A percentile compares a stretch with the other conserved stretches of the same genome.
Conservation (phyloP, 92 coral and sea anemone species). For the Umimayanthus kanabou region DNA sequence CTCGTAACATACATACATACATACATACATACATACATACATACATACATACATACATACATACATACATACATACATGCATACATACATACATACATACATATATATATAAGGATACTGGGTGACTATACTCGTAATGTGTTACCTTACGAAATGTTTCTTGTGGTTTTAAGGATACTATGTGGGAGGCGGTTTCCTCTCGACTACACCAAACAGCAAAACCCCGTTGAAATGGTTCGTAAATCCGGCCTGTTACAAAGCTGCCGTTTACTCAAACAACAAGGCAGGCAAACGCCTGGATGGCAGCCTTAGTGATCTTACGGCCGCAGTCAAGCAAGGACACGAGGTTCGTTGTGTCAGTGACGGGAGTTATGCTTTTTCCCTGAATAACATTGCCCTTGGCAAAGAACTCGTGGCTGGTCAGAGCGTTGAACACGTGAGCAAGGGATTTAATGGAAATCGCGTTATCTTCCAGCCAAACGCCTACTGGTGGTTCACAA, state of each 20-base stretch:
- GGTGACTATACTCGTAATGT: neutral
- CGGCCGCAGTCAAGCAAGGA: constrained; percentile 58
- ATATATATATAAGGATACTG: too few relatives aligned
- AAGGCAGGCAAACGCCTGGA: constrained; percentile 53
- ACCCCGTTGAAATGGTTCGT: constrained; percentile 68
- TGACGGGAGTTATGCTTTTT: neutral
- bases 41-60: too few relatives aligned
- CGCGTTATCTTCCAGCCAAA: constrained; percentile 55
- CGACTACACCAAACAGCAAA: constrained; percentile 43
- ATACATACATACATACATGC: too few relatives aligned
- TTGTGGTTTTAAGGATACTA: constrained; percentile 57
- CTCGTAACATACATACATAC: too few relatives aligned
- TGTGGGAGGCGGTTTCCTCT: constrained; percentile 65
- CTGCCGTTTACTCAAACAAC: constrained; percentile 58
- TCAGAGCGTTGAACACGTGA: constrained; percentile 73
- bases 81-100: too few relatives aligned
- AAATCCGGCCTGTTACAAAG: constrained; percentile 39
- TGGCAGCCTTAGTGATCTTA: constrained; percentile 57
- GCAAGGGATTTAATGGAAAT: constrained; percentile 25
- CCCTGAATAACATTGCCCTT: constrained; percentile 29
- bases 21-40: too few relatives aligned
- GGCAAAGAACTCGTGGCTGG: constrained; percentile 13
- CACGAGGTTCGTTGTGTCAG: constrained; percentile 73
- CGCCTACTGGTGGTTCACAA: constrained; percentile 78
- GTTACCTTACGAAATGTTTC: neutral